Evolutionary conservation across 2,888 invertebrate genomes (phyloP).

Genomic region (Clivina fossor): DNA sequence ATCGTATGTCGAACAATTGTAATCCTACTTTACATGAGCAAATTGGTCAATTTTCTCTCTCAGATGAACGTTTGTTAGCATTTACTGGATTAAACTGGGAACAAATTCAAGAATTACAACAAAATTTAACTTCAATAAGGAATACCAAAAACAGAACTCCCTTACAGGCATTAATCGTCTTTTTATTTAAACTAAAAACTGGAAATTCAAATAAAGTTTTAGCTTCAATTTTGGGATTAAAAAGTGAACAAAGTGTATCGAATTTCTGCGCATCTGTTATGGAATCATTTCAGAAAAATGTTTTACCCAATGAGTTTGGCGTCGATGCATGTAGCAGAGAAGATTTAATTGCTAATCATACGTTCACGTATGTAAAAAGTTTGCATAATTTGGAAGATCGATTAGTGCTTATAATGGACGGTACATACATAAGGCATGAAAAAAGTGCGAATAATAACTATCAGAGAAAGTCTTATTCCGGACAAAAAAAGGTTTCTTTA

Average conservation of each 20-base stretch:
- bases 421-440: conserved; percentile 37
- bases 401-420: conserved; percentile 36
- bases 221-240: too few relatives aligned
- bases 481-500: conserved; percentile 37
- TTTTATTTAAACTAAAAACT: conserved; percentile 29
- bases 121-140: background rate
- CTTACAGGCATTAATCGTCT: conserved; percentile 20
- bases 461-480: too few relatives aligned
- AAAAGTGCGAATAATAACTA: too few relatives aligned
- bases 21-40: too few relatives aligned
- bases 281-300: conserved; percentile 8
- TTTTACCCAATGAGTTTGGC: conserved; percentile 11
- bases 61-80: too few relatives aligned
- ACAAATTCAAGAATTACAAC: too few relatives aligned
- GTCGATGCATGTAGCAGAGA: background rate
- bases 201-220: conserved; percentile 25
- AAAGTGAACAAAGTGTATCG: conserved; percentile 4
- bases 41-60: too few relatives aligned
- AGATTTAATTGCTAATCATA: background rate
- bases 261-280: conserved; percentile 5
- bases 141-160: background rate
- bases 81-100: too few relatives aligned
- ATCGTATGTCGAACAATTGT: too few relatives aligned
- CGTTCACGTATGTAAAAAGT: too few relatives aligned
- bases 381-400: too few relatives aligned